Evolutionary conservation across 2,888 invertebrate species (phyloP), one percentile per base, ranked within the genome.

Genomic region (Phortica okadai): DNA sequence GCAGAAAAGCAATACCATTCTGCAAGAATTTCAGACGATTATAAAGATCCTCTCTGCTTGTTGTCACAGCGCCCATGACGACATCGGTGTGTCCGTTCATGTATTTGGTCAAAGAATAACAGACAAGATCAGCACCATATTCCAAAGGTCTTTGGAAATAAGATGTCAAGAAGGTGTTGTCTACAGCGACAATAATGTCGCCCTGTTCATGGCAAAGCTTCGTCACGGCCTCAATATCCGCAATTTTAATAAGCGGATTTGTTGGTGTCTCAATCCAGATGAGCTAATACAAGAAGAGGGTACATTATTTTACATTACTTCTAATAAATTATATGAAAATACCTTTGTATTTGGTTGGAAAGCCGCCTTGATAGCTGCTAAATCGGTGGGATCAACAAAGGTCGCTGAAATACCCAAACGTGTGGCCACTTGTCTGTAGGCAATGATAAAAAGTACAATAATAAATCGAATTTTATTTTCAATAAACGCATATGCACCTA

Each of bases 11-110:
- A 14, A 89, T 92, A 97, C 97, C 94, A 90, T 97, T 97, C 93
- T 98, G 98, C 79, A 97, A 92, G 92, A 96, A 99, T 82, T 94
- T 93, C 54, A 99, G 91, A 88, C 93, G 94, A 11, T 94, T 92
- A 79, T 94, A 94, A 3, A 98, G 86, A 66, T 94, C 94, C 62
- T 96, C 94, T 83, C 94, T 93, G 83, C 95, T 97, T 3, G 96
- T 94, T 54, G 96, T 92, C 7, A 95, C 94, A 16, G 97, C 96
- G 2, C 99, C 99, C 99, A 99, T 99, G 6, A 99, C 95, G 25
- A 98, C 96, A 92, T 99, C 99, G 0, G 97, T 95, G 92, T 99
- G 99, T 0, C 99, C 99, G 92, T 99, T 99, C 95, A 99, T 97
- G 90, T 99, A 99, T 92, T 99, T 99, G 0, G 98, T 98, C 75